A percentile compares a stretch with the other conserved stretches of the same genome.
These are phyloP conservation scores for Drosophila paranaensis DNA, from an alignment of 2,888 invertebrate genomes.

Conservation along the genomic window DNA sequence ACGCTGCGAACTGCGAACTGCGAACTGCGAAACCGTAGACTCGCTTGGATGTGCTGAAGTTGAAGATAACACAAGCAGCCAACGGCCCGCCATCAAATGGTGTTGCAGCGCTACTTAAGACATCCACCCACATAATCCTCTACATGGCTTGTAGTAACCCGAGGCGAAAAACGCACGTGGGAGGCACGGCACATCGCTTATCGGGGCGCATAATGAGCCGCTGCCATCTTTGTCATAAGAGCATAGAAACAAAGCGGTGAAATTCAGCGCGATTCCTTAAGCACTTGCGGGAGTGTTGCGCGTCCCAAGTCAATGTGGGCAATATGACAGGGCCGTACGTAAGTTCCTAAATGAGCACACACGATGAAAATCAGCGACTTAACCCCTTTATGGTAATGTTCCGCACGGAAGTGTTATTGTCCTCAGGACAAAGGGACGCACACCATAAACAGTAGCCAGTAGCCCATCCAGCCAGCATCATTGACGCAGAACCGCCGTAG, in stretches of 20 bases:
- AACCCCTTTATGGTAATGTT: constrained; percentile 83
- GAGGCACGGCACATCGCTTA: constrained; percentile 76
- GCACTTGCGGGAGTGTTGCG: constrained; percentile 52
- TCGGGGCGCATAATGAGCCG: constrained; percentile 79
- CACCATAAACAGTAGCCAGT: constrained; percentile 58
- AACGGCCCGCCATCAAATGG: constrained; percentile 35
- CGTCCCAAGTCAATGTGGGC: constrained; percentile 25
- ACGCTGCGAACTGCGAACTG: constrained; percentile 2
- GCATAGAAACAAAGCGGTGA: constrained; percentile 76
- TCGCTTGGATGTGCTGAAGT: constrained; percentile 16
- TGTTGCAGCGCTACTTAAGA: constrained; percentile 45
- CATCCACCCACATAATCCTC: constrained; percentile 41
- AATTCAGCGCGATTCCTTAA: constrained; percentile 77
- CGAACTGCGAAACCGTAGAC: constrained; percentile 25
- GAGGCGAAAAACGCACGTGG: constrained; percentile 76
- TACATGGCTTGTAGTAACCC: constrained; percentile 57
- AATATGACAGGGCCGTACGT: constrained; percentile 36
- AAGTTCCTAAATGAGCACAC: constrained; percentile 80
- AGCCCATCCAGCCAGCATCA: constrained; percentile 61
- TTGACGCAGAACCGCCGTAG: constrained; percentile 51
- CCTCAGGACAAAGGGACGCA: constrained; percentile 81
- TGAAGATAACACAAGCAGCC: constrained; percentile 35
- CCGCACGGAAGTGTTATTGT: constrained; percentile 81
- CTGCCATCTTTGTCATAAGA: constrained; percentile 73
- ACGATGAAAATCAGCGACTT: constrained; percentile 81